Conservation (phyloP, 2,888 invertebrate species). For the Synanthedon tipuliformis region DNA sequence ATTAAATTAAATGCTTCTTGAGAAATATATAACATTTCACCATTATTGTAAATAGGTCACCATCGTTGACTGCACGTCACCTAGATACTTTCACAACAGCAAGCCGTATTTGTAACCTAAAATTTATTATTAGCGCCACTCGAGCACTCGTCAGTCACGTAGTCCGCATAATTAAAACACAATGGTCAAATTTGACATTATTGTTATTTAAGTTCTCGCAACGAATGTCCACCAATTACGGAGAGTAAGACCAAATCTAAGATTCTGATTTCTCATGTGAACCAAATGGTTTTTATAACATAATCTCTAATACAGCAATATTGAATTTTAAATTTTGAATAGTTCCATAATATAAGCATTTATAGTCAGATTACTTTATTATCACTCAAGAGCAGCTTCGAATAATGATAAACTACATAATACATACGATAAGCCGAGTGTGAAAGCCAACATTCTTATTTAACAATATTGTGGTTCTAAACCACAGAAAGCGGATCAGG, state of each 20-base stretch:
- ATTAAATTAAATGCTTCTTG: neutral
- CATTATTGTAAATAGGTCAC: slow-evolving; percentile 14
- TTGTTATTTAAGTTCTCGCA: too few species aligned
- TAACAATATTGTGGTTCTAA: neutral
- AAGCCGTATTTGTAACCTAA: slow-evolving; percentile 15
- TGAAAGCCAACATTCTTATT: neutral
- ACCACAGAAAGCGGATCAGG: neutral
- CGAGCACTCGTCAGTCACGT: neutral
- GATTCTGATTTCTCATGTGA: neutral
- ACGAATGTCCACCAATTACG: too few species aligned
- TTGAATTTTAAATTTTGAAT: neutral
- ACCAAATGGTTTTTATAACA: neutral
- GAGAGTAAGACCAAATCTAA: neutral
- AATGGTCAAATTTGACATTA: too few species aligned
- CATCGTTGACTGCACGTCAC: slow-evolving; percentile 12
- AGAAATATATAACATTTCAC: slow-evolving; percentile 1
- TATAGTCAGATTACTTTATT: neutral
- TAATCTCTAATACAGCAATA: neutral
- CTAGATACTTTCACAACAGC: slow-evolving; percentile 22
- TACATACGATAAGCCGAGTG: neutral
- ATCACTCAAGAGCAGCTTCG: neutral
- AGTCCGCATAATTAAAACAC: too few species aligned
- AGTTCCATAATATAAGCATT: neutral
- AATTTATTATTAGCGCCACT: neutral
- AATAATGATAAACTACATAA: neutral